Percentiles rank a stretch among this genome's conserved stretches.
Conservation (phyloP, 1,140 invertebrate species). For the Coptotermes formosanus region DNA sequence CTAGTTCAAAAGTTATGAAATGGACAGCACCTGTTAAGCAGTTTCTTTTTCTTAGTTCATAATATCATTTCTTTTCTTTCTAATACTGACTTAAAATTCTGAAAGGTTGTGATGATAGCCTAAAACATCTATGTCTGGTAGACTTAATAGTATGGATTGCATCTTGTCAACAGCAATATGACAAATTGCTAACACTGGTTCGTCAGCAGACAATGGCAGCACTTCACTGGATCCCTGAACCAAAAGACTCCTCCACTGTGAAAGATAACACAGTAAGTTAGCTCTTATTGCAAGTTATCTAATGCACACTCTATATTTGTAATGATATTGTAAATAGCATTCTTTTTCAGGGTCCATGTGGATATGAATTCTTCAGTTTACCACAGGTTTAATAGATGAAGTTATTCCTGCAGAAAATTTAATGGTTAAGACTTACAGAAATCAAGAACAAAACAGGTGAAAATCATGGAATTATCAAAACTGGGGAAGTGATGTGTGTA, state of each 20-base stretch:
- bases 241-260: not conserved
- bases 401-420: not conserved
- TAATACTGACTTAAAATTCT: too few species aligned
- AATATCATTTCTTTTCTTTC: too few species aligned
- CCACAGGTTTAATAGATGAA: not conserved
- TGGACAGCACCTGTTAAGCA: not conserved
- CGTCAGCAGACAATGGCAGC: not conserved
- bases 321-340: too few species aligned
- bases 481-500: too few species aligned
- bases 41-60: not conserved
- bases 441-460: too few species aligned
- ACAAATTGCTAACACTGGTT: not conserved
- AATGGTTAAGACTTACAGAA: too few species aligned
- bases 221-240: not conserved
- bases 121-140: not conserved
- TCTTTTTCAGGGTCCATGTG: conserved; percentile 12
- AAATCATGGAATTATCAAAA: too few species aligned
- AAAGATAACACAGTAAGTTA: not conserved
- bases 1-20: not conserved
- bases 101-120: not conserved
- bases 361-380: conserved; percentile 20
- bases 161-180: not conserved
- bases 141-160: not conserved
- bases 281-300: not conserved
- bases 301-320: too few species aligned